A percentile compares a stretch with the other conserved stretches of the same genome.
Conservation (phyloP, 2,113 vertebrate species). For the Pyxicephalus adspersus region DNA sequence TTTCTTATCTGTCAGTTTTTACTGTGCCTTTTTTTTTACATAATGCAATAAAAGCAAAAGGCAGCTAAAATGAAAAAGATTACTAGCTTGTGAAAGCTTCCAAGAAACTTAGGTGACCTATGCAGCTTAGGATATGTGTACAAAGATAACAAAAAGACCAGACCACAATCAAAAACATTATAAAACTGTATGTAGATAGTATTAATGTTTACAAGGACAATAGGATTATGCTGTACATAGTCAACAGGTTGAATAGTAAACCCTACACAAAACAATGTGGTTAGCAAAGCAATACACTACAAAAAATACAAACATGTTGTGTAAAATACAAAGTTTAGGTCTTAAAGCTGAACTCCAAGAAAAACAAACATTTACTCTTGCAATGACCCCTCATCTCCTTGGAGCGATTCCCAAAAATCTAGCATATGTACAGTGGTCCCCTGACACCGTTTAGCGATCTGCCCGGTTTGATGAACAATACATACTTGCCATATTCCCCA, state of each 20-base stretch:
- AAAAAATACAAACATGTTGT: no score
- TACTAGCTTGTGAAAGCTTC: not conserved
- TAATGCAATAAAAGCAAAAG: not conserved
- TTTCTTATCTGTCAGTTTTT: not conserved
- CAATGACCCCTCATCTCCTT: no score
- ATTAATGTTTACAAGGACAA: not conserved
- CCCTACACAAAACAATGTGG: no score
- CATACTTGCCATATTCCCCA: no score
- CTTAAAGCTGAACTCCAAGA: no score
- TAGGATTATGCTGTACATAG: not conserved
- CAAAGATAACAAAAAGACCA: not conserved
- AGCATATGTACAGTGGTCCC: no score
- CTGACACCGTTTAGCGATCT: no score
- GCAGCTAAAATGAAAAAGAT: not conserved
- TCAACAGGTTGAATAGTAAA: not conserved
- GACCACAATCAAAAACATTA: not conserved
- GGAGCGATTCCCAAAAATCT: no score
- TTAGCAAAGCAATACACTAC: no score
- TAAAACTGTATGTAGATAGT: not conserved
- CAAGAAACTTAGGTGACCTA: not conserved
- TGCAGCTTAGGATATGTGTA: not conserved
- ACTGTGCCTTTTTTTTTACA: not conserved
- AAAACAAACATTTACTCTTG: no score
- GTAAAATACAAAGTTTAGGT: no score
- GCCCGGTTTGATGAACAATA: no score